These are phyloP conservation scores for Ericerus pela DNA, from an alignment of 1,140 invertebrate genomes.

Conservation along the genomic window DNA sequence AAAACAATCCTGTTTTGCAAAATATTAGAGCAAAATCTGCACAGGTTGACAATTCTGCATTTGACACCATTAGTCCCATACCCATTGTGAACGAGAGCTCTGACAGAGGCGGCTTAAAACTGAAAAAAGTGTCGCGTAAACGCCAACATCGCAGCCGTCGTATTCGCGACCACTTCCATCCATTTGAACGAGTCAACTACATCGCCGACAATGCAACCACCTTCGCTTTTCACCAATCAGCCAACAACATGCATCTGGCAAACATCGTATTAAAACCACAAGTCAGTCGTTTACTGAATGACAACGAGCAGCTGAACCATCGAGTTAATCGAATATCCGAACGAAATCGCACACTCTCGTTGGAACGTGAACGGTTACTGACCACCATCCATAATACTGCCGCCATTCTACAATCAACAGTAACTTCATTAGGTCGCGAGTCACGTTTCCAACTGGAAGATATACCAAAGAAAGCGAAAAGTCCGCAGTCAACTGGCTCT, in stretches of 20 bases:
- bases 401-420: background rate
- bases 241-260: conserved; percentile 2
- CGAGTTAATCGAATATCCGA: background rate
- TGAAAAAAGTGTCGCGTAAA: too few species aligned
- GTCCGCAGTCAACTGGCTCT: background rate
- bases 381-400: conserved; percentile 1
- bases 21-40: too few species aligned
- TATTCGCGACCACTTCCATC: too few species aligned
- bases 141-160: too few species aligned
- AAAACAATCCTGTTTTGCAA: too few species aligned
- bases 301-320: background rate
- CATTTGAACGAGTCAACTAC: too few species aligned
- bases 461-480: background rate
- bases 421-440: background rate
- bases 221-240: background rate
- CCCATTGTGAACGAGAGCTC: background rate
- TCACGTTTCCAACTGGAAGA: background rate
- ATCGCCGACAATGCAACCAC: background rate
- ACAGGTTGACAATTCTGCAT: too few species aligned
- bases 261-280: background rate
- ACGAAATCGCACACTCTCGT: background rate
- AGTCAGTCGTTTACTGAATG: background rate
- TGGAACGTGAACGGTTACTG: background rate
- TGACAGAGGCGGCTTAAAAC: background rate
- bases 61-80: background rate